These are phyloP conservation scores for Myripristis jacobus DNA, from an alignment of 2,797 vertebrate species.

Conservation along the genomic window DNA sequence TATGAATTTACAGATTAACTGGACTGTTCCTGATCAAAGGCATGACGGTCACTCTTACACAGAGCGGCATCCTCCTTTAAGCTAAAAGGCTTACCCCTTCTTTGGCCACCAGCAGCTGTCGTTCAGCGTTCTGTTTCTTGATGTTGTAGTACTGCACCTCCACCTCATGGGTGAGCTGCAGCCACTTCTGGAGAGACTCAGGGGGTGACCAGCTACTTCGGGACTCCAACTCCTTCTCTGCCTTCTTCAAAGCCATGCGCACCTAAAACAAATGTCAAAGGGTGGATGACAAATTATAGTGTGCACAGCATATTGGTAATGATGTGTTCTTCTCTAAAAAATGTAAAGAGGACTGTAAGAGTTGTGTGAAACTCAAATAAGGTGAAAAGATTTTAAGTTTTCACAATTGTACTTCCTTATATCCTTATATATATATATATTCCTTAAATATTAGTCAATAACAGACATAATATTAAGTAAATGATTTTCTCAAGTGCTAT, in stretches of 20 bases:
- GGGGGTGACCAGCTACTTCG: constrained; percentile 93
- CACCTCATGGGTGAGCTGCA: constrained; percentile 98
- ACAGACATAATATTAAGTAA: no score
- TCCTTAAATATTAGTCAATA: no score
- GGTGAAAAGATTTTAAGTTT: no score
- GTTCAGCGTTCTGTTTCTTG: constrained; percentile 97
- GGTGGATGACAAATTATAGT: background rate
- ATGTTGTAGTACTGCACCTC: constrained; percentile 99
- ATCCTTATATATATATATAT: no score
- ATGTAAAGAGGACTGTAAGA: no score
- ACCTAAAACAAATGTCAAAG: constrained; percentile 81
- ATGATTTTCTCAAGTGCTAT: no score
- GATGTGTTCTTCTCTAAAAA: no score
- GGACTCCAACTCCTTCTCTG: constrained; percentile 96
- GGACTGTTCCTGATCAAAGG: background rate
- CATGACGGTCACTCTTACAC: background rate
- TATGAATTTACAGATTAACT: background rate
- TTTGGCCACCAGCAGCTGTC: constrained; percentile 95
- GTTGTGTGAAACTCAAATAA: no score
- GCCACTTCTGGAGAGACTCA: constrained; percentile 95
- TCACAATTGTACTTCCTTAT: no score
- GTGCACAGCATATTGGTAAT: no score
- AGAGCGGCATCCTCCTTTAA: background rate
- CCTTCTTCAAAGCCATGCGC: constrained; percentile 96
- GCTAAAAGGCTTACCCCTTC: constrained; percentile 88